These are phyloP conservation scores for Cossypha heuglini DNA, from an alignment of 2,797 vertebrate genomes.

Conservation along the genomic window DNA sequence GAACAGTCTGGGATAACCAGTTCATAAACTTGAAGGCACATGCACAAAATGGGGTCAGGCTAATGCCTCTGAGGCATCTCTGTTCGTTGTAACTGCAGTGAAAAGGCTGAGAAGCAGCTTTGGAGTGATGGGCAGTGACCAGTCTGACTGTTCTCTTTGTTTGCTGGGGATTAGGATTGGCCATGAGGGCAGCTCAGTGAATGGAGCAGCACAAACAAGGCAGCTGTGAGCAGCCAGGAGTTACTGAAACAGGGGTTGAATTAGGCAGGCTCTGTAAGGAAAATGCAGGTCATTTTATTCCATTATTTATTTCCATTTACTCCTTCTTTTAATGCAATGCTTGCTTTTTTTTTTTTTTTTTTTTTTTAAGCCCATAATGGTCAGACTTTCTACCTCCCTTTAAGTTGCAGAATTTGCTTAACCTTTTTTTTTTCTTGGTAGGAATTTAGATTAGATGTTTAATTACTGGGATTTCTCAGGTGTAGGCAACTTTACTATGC, in stretches of 20 bases:
- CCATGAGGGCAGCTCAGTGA: not conserved
- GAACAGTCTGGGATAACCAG: not conserved
- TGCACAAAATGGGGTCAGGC: not conserved
- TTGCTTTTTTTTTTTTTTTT: not conserved
- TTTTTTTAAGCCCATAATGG: not conserved
- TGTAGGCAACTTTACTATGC: constrained; percentile 32
- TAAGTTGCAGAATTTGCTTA: not conserved
- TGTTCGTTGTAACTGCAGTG: not conserved
- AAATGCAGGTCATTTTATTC: not conserved
- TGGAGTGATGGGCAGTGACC: not conserved
- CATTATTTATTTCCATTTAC: not conserved
- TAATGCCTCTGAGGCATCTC: not conserved
- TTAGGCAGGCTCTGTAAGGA: not conserved
- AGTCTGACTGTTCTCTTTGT: not conserved
- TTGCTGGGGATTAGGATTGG: not conserved
- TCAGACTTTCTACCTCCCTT: not conserved
- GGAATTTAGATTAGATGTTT: not conserved
- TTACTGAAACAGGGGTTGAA: not conserved
- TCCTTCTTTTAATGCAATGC: not conserved
- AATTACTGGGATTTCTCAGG: constrained; percentile 44
- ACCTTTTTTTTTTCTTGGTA: not conserved
- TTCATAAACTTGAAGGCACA: rapidly evolving
- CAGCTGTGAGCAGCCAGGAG: not conserved
- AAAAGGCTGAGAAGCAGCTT: not conserved
- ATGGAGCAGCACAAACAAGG: not conserved